A percentile compares a stretch with the other conserved stretches of the same genome.
phyloP scores from a whole-genome alignment of 2,113 vertebrate species.

The Saguinus imperator region DNA sequence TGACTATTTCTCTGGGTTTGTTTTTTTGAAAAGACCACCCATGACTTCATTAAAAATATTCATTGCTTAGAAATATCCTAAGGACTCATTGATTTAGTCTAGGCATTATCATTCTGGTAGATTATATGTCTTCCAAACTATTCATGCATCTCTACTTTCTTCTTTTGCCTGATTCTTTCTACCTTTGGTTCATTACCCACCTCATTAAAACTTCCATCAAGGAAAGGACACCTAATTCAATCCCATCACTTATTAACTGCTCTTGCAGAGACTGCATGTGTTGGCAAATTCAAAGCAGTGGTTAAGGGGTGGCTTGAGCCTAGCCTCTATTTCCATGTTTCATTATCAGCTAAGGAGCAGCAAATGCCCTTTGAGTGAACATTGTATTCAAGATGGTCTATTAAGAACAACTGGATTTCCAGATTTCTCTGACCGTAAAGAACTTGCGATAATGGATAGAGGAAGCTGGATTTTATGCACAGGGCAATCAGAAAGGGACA shows the following conservation, averaged over 20 bases:
- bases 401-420: constrained; percentile 17
- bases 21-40: neutral
- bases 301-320: neutral
- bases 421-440: neutral
- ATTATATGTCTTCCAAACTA: constrained; percentile 22
- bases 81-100: neutral
- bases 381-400: neutral
- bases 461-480: neutral
- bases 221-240: constrained; percentile 31
- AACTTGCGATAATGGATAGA: neutral
- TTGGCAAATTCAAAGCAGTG: constrained; percentile 53
- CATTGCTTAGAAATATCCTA: constrained; percentile 3
- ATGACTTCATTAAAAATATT: neutral
- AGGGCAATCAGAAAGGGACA: neutral
- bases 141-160: neutral
- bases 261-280: neutral
- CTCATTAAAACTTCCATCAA: constrained; percentile 65
- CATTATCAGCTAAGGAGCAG: neutral
- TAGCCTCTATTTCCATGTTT: constrained; percentile 20
- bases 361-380: constrained; percentile 12
- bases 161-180: constrained; percentile 41
- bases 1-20: neutral
- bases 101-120: neutral
- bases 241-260: neutral
- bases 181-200: constrained; percentile 51